Evolutionary conservation across 2,888 invertebrate species (phyloP).

Genomic region (Acleris holmiana): DNA sequence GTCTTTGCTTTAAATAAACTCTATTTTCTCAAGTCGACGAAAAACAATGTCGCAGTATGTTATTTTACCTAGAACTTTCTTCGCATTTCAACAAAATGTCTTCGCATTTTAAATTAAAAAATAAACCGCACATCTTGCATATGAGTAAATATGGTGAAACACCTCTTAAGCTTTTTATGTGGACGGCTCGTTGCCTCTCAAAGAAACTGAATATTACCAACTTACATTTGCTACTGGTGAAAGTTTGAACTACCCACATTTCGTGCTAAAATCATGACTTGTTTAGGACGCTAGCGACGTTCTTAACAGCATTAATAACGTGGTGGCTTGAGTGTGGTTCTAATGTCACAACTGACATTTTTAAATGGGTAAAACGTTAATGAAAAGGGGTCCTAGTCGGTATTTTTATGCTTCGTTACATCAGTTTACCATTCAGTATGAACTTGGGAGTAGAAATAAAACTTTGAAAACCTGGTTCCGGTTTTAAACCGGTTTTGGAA

Average conservation of each 20-base stretch:
- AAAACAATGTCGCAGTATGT: too few relatives aligned
- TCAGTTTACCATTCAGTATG: slow-evolving; percentile 17
- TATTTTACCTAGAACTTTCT: neutral
- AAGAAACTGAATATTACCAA: slow-evolving; percentile 21
- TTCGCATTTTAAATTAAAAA: slow-evolving; percentile 11
- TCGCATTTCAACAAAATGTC: slow-evolving; percentile 7
- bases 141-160: slow-evolving; percentile 26
- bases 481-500: too few relatives aligned
- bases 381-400: slow-evolving; percentile 36
- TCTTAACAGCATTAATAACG: slow-evolving; percentile 2
- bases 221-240: slow-evolving; percentile 8
- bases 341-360: slow-evolving; percentile 12
- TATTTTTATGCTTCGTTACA: slow-evolving; percentile 33
- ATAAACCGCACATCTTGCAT: slow-evolving; percentile 13
- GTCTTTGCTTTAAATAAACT: too few relatives aligned
- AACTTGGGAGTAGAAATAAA: neutral
- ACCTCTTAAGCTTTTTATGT: slow-evolving; percentile 23
- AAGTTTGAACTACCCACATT: slow-evolving; percentile 3
- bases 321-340: neutral
- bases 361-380: slow-evolving; percentile 34
- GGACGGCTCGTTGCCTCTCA: slow-evolving; percentile 27
- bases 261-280: neutral
- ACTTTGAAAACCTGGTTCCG: too few relatives aligned
- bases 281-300: neutral
- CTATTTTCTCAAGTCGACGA: too few relatives aligned